These are phyloP conservation scores for Seriola aureovittata DNA, from an alignment of 2,113 vertebrate species.

Conservation along the genomic window DNA sequence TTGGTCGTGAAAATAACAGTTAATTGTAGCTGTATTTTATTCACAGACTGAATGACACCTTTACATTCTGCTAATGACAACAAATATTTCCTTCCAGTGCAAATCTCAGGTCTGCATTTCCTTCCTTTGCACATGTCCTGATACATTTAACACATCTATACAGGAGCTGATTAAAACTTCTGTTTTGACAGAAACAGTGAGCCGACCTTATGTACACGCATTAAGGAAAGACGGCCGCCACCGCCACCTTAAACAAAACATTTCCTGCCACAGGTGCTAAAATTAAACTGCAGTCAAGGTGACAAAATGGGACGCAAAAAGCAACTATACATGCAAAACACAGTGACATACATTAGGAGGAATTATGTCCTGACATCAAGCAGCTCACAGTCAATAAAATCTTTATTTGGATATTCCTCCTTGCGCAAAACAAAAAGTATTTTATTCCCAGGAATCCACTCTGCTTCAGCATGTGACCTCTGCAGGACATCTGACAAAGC, in stretches of 20 bases:
- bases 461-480: slow-evolving; percentile 16
- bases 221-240: neutral
- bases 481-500: slow-evolving; percentile 17
- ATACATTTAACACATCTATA: no score
- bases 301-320: neutral
- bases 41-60: no score
- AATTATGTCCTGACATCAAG: neutral
- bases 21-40: no score
- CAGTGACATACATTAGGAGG: neutral
- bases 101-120: no score
- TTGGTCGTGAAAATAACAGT: no score
- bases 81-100: no score
- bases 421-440: neutral
- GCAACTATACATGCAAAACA: no score
- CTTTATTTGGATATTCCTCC: neutral
- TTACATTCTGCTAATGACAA: no score
- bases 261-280: neutral
- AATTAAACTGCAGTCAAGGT: neutral
- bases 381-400: neutral
- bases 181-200: no score
- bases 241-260: neutral
- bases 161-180: no score
- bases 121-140: no score
- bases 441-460: slow-evolving; percentile 11
- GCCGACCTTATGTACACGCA: neutral